Conservation (phyloP, 2,113 vertebrate genomes). For the Pseudopodoces humilis region DNA sequence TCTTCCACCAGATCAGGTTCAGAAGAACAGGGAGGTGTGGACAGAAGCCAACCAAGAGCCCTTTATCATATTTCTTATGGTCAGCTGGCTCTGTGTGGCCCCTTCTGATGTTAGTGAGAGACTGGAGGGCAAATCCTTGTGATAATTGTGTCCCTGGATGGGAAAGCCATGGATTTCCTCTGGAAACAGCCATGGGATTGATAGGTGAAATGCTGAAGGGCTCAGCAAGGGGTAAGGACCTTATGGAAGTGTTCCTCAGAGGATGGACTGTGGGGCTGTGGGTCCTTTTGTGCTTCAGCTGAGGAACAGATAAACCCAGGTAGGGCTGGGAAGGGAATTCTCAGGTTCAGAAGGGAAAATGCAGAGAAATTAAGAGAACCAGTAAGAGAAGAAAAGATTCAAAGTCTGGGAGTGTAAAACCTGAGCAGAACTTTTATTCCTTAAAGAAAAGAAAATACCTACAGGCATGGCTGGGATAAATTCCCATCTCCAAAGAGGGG, state of each 20-base stretch:
- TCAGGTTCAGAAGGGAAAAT: neutral
- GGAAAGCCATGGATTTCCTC: neutral
- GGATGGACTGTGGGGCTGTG: neutral
- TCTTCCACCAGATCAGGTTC: neutral
- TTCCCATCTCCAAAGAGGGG: neutral
- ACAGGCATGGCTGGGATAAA: neutral
- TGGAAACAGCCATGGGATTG: neutral
- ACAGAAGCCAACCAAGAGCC: neutral
- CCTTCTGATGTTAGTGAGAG: neutral
- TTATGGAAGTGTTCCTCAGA: neutral
- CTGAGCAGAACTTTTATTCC: neutral
- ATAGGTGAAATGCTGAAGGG: neutral
- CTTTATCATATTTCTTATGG: rapidly evolving
- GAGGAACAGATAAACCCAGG: neutral
- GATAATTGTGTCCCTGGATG: neutral
- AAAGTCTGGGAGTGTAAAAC: neutral
- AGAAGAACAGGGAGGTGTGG: neutral
- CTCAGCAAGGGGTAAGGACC: neutral
- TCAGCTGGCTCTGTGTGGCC: neutral
- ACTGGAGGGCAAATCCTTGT: neutral
- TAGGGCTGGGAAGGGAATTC: neutral
- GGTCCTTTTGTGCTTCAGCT: neutral
- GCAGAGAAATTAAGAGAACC: neutral
- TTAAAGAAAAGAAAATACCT: neutral
- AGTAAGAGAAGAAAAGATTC: neutral